These are phyloP conservation scores for Nasonovia ribisnigri DNA, from an alignment of 2,888 invertebrate species.

Conservation along the genomic window DNA sequence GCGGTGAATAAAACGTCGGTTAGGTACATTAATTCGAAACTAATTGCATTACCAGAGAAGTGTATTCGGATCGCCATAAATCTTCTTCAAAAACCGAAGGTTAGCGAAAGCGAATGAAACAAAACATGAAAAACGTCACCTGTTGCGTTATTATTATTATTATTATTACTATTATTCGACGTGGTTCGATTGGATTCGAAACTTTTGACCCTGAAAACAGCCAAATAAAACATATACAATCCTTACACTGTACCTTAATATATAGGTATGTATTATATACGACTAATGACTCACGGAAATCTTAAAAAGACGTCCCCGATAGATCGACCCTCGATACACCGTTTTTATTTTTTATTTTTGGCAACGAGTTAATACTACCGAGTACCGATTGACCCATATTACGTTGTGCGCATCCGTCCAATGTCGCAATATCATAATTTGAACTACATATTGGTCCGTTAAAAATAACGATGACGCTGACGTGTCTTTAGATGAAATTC, in stretches of 20 bases:
- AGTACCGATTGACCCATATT: neutral
- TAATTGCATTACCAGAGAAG: conserved; percentile 38
- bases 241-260: neutral
- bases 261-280: neutral
- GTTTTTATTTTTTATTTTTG: neutral
- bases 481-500: neutral
- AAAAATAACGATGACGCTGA: neutral
- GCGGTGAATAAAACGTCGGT: neutral
- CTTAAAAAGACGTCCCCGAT: neutral
- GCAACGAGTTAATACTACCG: neutral
- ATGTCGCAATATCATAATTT: neutral
- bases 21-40: conserved; percentile 43
- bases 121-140: conserved; percentile 18
- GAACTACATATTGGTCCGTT: neutral
- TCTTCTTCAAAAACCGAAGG: conserved; percentile 55
- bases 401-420: neutral
- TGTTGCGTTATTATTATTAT: neutral
- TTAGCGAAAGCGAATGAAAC: neutral
- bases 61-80: conserved; percentile 13
- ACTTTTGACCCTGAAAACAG: conserved; percentile 21
- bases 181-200: neutral
- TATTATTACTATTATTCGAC: neutral
- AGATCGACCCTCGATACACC: neutral
- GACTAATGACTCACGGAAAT: neutral
- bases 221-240: neutral